Evolutionary conservation across 2,888 invertebrate genomes (phyloP), one percentile per base, ranked within the genome.

Genomic region (Eledona agricola): DNA sequence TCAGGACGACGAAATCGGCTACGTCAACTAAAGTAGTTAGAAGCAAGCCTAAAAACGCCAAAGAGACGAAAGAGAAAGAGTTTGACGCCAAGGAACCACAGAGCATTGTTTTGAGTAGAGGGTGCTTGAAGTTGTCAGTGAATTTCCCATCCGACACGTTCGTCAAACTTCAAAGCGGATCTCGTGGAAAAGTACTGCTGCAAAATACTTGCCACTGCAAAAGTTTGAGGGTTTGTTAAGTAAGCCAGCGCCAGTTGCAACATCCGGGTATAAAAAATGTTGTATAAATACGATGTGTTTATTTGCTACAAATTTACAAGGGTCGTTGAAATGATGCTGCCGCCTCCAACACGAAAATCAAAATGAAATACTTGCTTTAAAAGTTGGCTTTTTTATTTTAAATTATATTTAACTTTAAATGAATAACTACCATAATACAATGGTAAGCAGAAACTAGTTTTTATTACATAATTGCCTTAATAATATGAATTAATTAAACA

Each of bases 101-200:
- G 38, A 69, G 68, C 55, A 66, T 78, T 43, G 54, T 68, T 13
- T 59, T 78, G 28, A 68, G 62, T n/a, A 66, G 72, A 20, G 77
- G 76, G 5, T 67, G 66, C 40, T 62, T 78, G 34, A 69, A 72
- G 32, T 60, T 78, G 5, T 64, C 70, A 0, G 67, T 78, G 6
- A 73, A 72, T 65, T 77, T 77, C 62, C 77, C 77, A 5, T 61
- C 74, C 0, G 72, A 76, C 54, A 70, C 76, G 3, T 55, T 60
- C 4, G 70, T 78, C 0, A 71, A 69, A 34, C 63, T 74, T 10
- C 64, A 69, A 7, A 63, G 69, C 38, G 71, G 72, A 3, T 63
- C 60, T 34, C 57, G 60, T 5, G 69, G 73, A 40, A 70, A 65
- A 45, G 31, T 72, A 28, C 40, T 76, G 19, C 45, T 64, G 26